Evolutionary conservation across 2,888 invertebrate genomes (phyloP), one percentile per base, ranked within the genome.

Genomic region (Gari tellinella): DNA sequence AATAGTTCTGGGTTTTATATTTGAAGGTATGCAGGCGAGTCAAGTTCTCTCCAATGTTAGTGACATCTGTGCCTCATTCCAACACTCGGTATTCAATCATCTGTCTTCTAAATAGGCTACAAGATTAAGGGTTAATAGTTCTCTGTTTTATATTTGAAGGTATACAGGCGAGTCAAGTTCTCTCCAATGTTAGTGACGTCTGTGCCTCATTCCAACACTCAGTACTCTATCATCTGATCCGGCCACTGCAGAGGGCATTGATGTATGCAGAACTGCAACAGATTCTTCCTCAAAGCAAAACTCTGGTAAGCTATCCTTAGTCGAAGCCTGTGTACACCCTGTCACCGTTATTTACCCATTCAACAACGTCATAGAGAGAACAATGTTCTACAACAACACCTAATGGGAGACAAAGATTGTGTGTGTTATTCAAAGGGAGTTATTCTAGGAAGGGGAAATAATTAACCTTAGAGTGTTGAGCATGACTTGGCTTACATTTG

Each of bases 51-150:
- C 96, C 15, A 94, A 95, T 90, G 93, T 95, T 15, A 93, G 88
- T 4, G 96, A 99, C 90, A 92, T 99, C 14, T 98, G 97, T 94
- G 97, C 98, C 17, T 95, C 95, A 61, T 95, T 97, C 88, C 95
- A 97, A 90, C 93, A 95, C 76, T 94, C 94, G 12, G 90, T 96
- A 14, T 94, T 96, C 8, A 94, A 94, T 72, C 98, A 99, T 92
- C 92, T 99, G 62, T n/a, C n/a, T n/a, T n/a, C n/a, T n/a, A n/a
- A n/a, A n/a, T n/a, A n/a, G n/a, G n/a, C n/a, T n/a, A n/a, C n/a
- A n/a, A n/a, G n/a, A n/a, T n/a, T n/a, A n/a, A n/a, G n/a, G n/a
- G n/a, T n/a, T n/a, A n/a, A n/a, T n/a, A n/a, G n/a, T n/a, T 10
- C 31, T 31, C 10, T 31, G 10, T 31, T 26, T 53, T 37, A n/a